phyloP scores from a whole-genome alignment of 2,888 invertebrate genomes.

The Thysanoteuthis rhombus region DNA sequence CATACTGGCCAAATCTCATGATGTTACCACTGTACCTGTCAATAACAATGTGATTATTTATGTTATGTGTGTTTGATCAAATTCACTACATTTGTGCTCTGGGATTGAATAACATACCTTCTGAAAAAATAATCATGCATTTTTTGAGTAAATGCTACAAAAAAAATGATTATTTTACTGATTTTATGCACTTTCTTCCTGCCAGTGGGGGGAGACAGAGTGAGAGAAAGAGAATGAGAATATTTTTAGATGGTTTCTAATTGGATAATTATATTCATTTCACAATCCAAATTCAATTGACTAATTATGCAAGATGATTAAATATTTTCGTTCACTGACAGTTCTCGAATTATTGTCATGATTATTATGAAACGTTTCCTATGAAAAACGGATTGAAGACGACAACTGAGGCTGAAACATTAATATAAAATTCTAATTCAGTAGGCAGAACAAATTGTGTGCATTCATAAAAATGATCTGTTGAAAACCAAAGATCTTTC shows the following conservation, averaged over 20 bases:
- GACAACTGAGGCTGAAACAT: neutral
- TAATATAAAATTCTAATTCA: neutral
- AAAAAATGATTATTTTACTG: too few relatives aligned
- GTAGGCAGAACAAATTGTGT: neutral
- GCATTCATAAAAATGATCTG: neutral
- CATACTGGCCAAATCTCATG: too few relatives aligned
- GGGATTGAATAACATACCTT: neutral
- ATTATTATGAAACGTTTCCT: neutral
- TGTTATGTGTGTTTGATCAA: neutral
- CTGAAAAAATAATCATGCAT: neutral
- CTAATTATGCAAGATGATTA: neutral
- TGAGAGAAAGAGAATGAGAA: neutral
- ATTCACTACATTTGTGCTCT: neutral
- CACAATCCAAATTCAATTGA: neutral
- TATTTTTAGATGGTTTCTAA: neutral
- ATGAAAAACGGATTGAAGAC: neutral
- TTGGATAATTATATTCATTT: neutral
- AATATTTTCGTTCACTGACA: neutral
- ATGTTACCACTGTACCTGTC: too few relatives aligned
- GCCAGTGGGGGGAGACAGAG: too few relatives aligned
- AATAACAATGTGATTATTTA: too few relatives aligned
- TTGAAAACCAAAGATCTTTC: neutral
- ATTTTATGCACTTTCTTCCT: neutral
- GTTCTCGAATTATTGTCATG: neutral
- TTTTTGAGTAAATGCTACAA: neutral